phyloP scores from a whole-genome alignment of 2,797 vertebrate genomes.

The Hoplostethus atlanticus region DNA sequence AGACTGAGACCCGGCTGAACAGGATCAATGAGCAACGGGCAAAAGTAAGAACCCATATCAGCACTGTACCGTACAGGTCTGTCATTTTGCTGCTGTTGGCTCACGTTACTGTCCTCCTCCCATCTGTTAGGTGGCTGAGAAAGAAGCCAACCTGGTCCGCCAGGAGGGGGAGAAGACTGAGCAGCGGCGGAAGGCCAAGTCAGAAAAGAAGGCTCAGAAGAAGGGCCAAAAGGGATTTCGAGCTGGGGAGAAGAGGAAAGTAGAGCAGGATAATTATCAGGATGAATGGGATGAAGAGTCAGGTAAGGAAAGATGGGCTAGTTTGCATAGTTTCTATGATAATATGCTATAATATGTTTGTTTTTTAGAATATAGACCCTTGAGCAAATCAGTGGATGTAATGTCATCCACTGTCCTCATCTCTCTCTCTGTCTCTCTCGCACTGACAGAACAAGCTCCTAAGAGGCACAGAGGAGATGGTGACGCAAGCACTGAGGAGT shows the following conservation, averaged over 20 bases:
- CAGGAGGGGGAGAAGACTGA: constrained; percentile 90
- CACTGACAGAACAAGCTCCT: constrained; percentile 79
- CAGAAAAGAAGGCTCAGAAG: constrained; percentile 91
- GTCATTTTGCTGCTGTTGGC: constrained; percentile 22
- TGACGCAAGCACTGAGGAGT: constrained; percentile 70
- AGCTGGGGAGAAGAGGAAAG: constrained; percentile 88
- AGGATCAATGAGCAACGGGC: constrained; percentile 93
- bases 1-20: constrained; percentile 91
- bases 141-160: constrained; percentile 88
- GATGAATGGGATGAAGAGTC: constrained; percentile 77
- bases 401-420: neutral
- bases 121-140: constrained; percentile 88
- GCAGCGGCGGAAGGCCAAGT: constrained; percentile 86
- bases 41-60: constrained; percentile 82
- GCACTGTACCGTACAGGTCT: neutral
- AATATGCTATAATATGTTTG: constrained; percentile 11
- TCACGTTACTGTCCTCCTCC: constrained; percentile 20
- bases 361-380: neutral
- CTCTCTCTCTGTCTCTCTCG: neutral
- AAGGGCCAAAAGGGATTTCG: constrained; percentile 84
- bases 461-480: constrained; percentile 87
- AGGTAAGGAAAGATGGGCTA: constrained; percentile 54
- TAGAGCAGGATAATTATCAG: constrained; percentile 71
- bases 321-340: neutral
- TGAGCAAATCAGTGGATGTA: neutral